Base-by-base conservation (phyloP, 2,888 invertebrate genomes). In the Spicauda simplicius region DNA sequence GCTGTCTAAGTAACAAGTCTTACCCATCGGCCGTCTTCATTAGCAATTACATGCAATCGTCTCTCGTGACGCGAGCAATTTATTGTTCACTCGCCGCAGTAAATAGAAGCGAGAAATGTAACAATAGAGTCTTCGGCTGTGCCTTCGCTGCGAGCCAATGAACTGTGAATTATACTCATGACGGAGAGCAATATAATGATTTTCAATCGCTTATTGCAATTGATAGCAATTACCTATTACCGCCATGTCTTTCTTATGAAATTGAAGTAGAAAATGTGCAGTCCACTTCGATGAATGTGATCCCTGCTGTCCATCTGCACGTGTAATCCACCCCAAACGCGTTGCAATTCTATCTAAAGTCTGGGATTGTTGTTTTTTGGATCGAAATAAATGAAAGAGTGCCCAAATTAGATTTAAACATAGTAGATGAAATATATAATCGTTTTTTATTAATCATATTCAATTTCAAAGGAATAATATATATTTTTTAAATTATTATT, bases 11-110 rank as follows among this genome's bases (percentile, higher is more conserved):
- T 25, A 62, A 45, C 55, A 59, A 48, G 41, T 37, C 50, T 53
- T 52, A 61, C 18, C 52, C 20, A 25, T 55, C 66, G 20, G 37
- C 48, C 20, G 66, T 37, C 66, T 66, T 60, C 54, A 60, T 66
- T 66, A 60, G 66, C 66, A 66, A 66, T 66, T 66, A 66, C 60
- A 60, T 33, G 66, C 60, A 66, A 66, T 66, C 66, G 60, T 37
- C 50, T 60, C 14, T 66, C 33, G 54, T 55, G 60, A 48, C 48
- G 62, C 62, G 60, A 60, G 66, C 66, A 60, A 66, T 66, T 66
- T 60, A 66, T 66, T 60, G 54, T 66, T 50, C 60, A 54, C 55
- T 60, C 37, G 33, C 37, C 50, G 45, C 65, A 59, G 59, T 60
- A 60, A 66, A 60, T 66, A 55, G 54, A 60, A 60, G 62, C 54